phyloP scores from a whole-genome alignment of 2,113 vertebrate species.

The Phainopepla nitens region DNA sequence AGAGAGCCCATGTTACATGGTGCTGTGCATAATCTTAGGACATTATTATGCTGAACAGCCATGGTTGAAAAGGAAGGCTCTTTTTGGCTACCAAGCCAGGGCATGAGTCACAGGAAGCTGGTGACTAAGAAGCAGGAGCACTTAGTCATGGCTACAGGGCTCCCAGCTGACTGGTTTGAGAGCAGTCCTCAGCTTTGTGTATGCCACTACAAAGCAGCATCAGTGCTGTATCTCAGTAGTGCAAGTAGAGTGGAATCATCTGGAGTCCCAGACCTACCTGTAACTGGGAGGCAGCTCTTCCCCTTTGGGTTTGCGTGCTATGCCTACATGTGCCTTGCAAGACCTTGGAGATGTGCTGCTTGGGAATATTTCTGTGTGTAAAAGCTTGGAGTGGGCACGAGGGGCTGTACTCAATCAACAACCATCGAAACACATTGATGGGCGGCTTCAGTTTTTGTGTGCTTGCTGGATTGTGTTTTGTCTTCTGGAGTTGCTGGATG shows the following conservation, averaged over 20 bases:
- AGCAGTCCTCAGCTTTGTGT: not conserved
- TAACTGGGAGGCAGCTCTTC: not conserved
- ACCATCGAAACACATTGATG: not conserved
- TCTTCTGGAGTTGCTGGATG: not conserved
- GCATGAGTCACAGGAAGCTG: not conserved
- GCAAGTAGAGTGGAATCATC: not conserved
- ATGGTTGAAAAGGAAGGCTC: not conserved
- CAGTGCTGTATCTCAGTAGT: not conserved
- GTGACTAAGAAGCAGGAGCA: not conserved
- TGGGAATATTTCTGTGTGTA: not conserved
- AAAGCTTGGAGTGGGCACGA: not conserved
- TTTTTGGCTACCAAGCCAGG: not conserved
- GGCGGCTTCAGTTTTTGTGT: not conserved
- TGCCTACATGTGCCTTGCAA: not conserved
- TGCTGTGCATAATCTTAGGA: not conserved
- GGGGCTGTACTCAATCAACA: not conserved
- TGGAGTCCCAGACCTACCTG: not conserved
- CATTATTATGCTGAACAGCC: not conserved
- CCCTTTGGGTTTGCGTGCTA: not conserved
- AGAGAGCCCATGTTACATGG: not conserved
- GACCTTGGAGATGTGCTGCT: not conserved
- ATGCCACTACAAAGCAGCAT: not conserved
- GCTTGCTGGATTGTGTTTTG: not conserved
- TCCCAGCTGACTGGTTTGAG: not conserved
- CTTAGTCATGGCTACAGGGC: not conserved